Conservation (phyloP, 23 tunicate species). For the Halocynthia aurantium region DNA sequence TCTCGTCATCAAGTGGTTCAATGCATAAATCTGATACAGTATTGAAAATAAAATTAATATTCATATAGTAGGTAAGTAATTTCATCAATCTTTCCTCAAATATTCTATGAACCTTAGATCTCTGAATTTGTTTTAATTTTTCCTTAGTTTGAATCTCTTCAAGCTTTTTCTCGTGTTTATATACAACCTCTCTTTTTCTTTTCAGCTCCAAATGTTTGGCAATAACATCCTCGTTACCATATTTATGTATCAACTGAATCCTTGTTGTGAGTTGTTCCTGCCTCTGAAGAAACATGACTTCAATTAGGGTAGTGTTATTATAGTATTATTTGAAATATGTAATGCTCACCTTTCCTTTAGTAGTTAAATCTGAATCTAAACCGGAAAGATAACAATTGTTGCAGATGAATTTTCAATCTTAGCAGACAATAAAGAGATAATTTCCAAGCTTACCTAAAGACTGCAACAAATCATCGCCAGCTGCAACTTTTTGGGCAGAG, state of each 20-base stretch:
- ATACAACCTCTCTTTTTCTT: conserved; percentile 16
- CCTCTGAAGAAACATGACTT: neutral
- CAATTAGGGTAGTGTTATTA: too few species aligned
- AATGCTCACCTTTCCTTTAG: too few species aligned
- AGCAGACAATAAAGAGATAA: too few species aligned
- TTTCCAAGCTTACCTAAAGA: too few species aligned
- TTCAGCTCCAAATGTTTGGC: conserved; percentile 11
- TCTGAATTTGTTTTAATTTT: conserved; percentile 22
- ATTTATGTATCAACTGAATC: conserved; percentile 30
- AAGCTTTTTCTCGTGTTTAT: conserved; percentile 8
- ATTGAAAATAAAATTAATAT: neutral
- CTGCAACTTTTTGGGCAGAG: too few species aligned
- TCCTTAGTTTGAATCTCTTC: conserved; percentile 19
- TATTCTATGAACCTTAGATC: conserved; percentile 15
- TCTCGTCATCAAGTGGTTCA: conserved; percentile 33
- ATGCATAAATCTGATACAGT: conserved; percentile 27
- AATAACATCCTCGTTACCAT: conserved; percentile 28
- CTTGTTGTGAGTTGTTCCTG: conserved; percentile 2
- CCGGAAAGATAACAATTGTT: too few species aligned
- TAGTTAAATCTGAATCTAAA: too few species aligned
- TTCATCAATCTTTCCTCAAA: neutral
- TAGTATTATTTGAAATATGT: too few species aligned
- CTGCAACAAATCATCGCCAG: too few species aligned
- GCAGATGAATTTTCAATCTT: too few species aligned
- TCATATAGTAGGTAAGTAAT: neutral